Conservation (phyloP, 2,797 vertebrate genomes). For the Threskiornis aethiopicus region DNA sequence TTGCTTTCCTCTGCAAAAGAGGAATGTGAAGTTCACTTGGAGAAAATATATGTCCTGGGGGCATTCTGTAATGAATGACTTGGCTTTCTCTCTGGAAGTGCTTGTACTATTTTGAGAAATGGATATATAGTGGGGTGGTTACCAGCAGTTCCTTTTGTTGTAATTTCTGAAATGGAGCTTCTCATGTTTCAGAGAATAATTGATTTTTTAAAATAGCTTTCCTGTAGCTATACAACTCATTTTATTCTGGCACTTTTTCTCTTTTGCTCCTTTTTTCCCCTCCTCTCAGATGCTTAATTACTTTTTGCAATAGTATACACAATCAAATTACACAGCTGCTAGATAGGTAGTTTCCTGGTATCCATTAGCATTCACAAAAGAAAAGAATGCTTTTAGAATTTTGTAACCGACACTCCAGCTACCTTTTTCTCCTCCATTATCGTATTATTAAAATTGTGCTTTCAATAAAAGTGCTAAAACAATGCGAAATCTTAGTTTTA, state of each 20-base stretch:
- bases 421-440: neutral
- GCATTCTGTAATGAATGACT: slow-evolving; percentile 70
- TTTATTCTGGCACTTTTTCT: neutral
- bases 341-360: neutral
- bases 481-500: neutral
- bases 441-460: neutral
- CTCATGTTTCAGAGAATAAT: slow-evolving; percentile 64
- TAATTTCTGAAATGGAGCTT: slow-evolving; percentile 68
- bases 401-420: neutral
- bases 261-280: neutral
- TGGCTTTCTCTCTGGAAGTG: slow-evolving; percentile 59
- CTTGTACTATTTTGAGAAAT: slow-evolving; percentile 73
- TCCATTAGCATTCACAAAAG: neutral
- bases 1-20: slow-evolving; percentile 65
- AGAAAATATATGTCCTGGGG: slow-evolving; percentile 70
- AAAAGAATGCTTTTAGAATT: neutral
- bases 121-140: slow-evolving; percentile 56
- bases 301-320: neutral
- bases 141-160: slow-evolving; percentile 65
- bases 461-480: neutral
- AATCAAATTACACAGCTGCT: slow-evolving; percentile 38
- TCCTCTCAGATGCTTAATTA: slow-evolving; percentile 59
- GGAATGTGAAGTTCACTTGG: slow-evolving; percentile 43
- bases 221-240: slow-evolving; percentile 48
- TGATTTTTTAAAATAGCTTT: slow-evolving; percentile 65